Evolutionary conservation across 35 echinoderm and acorn worm species (phyloP).

Genomic region (Ophioderma brevispina): DNA sequence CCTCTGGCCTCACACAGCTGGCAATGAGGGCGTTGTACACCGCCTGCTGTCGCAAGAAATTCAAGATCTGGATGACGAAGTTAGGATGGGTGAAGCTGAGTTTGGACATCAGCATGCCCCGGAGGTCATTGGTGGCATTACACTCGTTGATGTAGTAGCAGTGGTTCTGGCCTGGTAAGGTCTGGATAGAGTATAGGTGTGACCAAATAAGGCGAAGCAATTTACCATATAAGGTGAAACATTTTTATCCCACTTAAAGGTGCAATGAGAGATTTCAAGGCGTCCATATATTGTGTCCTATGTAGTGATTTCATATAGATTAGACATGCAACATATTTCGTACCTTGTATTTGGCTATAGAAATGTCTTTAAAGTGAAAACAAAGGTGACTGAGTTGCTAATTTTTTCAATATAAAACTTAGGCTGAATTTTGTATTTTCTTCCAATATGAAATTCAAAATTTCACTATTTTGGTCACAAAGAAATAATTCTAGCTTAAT

Average conservation of each 20-base stretch:
- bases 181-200: too few species aligned
- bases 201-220: not conserved
- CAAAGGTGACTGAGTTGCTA: not conserved
- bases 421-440: too few species aligned
- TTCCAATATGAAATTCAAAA: too few species aligned
- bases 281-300: too few species aligned
- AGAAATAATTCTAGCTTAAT: too few species aligned
- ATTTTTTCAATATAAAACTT: too few species aligned
- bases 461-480: not conserved
- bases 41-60: slow-evolving; percentile 78
- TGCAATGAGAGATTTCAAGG: too few species aligned
- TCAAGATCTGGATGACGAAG: slow-evolving; percentile 63
- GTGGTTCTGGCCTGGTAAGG: slow-evolving; percentile 84
- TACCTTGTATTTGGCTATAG: too few species aligned
- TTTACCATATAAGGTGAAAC: not conserved
- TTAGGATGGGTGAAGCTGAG: slow-evolving; percentile 64
- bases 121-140: slow-evolving; percentile 37
- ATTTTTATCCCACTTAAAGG: too few species aligned
- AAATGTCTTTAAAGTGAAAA: too few species aligned
- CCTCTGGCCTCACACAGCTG: slow-evolving; percentile 79
- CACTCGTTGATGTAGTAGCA: slow-evolving; percentile 90
- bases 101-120: slow-evolving; percentile 78
- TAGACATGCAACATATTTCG: too few species aligned
- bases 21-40: slow-evolving; percentile 92
- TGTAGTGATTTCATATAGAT: too few species aligned